Percentiles rank a stretch among this genome's conserved stretches.
These are phyloP conservation scores for Pollimyrus isidori DNA, from an alignment of 2,113 vertebrate genomes.

Conservation along the genomic window DNA sequence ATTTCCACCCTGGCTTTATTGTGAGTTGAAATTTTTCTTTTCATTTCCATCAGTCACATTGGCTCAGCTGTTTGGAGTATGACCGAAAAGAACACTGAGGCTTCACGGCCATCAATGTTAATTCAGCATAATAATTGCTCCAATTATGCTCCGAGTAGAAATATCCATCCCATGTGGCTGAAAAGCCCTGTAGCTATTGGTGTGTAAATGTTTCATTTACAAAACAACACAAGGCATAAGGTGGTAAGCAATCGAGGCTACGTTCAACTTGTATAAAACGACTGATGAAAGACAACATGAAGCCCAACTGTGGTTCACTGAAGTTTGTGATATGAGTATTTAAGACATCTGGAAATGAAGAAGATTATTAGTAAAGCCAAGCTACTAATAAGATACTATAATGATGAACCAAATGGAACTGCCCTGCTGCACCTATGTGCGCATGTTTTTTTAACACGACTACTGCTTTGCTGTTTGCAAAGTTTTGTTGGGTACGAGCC, in stretches of 20 bases:
- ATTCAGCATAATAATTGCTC: background rate
- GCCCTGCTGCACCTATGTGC: background rate
- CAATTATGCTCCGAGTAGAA: background rate
- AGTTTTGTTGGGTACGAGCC: conserved; percentile 56
- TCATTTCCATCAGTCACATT: background rate
- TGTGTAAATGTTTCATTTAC: background rate
- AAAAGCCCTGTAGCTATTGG: background rate
- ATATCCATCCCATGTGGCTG: background rate
- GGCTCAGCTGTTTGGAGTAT: background rate
- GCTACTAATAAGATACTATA: background rate
- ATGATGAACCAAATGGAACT: background rate
- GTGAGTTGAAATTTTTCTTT: conserved; percentile 39
- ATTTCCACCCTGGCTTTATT: conserved; percentile 49
- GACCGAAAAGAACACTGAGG: background rate
- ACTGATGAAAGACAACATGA: background rate
- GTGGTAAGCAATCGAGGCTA: background rate
- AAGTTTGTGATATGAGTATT: background rate
- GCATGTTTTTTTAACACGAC: background rate
- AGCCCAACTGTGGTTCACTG: background rate
- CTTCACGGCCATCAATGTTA: background rate
- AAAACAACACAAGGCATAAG: background rate
- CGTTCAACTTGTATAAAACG: background rate
- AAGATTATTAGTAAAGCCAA: background rate
- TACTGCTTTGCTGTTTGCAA: background rate
- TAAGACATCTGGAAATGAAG: background rate